Percentiles rank a stretch among this genome's conserved stretches.
phyloP scores from a whole-genome alignment of 2,888 invertebrate species.

The Chymomyza procnemis region DNA sequence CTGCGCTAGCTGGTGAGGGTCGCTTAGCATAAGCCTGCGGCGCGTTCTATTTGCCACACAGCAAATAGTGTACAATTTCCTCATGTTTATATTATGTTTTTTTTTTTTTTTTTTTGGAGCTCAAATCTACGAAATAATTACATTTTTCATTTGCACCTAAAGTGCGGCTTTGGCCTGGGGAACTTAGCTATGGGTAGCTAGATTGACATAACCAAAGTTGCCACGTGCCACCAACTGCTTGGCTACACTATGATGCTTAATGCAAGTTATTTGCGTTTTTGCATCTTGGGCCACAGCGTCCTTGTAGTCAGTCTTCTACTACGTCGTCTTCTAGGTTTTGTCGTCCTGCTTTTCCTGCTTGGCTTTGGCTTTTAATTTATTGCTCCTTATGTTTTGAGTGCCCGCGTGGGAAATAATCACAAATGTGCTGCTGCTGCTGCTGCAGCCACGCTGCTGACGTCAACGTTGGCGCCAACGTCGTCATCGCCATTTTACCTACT shows the following conservation, averaged over 20 bases:
- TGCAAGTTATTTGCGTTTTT: conserved; percentile 46
- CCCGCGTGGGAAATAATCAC: conserved; percentile 73
- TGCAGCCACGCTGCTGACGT: conserved; percentile 8
- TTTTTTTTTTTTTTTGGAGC: conserved; percentile 47
- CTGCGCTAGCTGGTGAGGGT: neutral
- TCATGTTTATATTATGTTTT: conserved; percentile 50
- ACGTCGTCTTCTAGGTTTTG: conserved; percentile 17
- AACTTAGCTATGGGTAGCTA: neutral
- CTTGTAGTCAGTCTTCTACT: conserved; percentile 13
- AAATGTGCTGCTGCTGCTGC: conserved; percentile 57
- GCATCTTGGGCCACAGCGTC: conserved; percentile 40
- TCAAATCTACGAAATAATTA: conserved; percentile 73
- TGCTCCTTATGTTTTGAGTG: conserved; percentile 74
- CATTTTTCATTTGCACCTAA: conserved; percentile 74
- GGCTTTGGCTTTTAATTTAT: conserved; percentile 70
- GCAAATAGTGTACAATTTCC: conserved; percentile 53
- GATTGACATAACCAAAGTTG: neutral
- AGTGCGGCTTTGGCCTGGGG: conserved; percentile 34
- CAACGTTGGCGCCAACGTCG: conserved; percentile 13
- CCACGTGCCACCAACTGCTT: neutral
- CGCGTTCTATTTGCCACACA: conserved; percentile 20
- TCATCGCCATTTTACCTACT: conserved; percentile 54
- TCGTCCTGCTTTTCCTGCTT: conserved; percentile 19
- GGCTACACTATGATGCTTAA: neutral
- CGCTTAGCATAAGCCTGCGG: conserved; percentile 28